These are phyloP conservation scores for Philopedon plagiatum DNA, from an alignment of 2,888 invertebrate species.

Conservation along the genomic window DNA sequence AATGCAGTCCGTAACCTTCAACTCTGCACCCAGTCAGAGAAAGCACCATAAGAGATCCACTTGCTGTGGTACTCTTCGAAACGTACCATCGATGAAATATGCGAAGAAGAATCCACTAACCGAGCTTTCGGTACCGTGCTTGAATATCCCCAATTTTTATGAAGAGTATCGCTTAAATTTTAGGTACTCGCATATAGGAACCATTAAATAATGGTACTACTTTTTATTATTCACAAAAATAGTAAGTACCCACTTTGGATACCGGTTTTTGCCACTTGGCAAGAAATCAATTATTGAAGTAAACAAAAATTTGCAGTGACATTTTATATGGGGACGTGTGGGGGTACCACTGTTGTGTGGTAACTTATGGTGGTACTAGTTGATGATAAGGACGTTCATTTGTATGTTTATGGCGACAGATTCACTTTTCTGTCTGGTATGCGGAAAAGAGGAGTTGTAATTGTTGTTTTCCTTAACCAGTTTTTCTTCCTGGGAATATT, in stretches of 20 bases:
- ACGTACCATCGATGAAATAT: neutral
- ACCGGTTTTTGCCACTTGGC: neutral
- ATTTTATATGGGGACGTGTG: constrained; percentile 34
- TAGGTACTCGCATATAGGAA: neutral
- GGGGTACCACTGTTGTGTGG: constrained; percentile 26
- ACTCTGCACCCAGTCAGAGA: constrained; percentile 29
- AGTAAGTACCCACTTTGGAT: neutral
- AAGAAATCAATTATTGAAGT: constrained; percentile 22
- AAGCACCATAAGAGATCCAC: constrained; percentile 22
- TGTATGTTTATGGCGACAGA: constrained; percentile 36
- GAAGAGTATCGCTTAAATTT: neutral
- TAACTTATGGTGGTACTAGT: constrained; percentile 17
- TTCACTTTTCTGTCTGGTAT: constrained; percentile 50
- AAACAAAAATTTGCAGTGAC: constrained; percentile 28
- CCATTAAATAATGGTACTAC: neutral
- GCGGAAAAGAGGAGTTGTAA: constrained; percentile 21
- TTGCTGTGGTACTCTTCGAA: constrained; percentile 9
- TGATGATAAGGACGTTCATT: constrained; percentile 39
- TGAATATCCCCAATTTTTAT: constrained; percentile 1
- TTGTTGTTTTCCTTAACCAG: neutral
- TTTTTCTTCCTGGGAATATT: too few species aligned
- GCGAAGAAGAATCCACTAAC: neutral
- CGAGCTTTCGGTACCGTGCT: constrained; percentile 1
- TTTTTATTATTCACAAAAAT: neutral
- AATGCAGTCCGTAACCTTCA: constrained; percentile 23